Conservation (phyloP, 1,140 invertebrate species). For the Doryteuthis pealeii region DNA sequence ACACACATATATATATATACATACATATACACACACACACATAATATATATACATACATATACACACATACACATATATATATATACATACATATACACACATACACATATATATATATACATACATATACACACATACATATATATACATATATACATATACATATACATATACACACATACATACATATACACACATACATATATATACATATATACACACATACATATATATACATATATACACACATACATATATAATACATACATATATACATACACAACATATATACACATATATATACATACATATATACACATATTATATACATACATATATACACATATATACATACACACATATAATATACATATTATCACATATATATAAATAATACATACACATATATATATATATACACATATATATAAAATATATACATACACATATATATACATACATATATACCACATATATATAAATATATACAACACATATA, state of each 20-base stretch:
- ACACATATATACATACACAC: slow-evolving; percentile 19
- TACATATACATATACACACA: slow-evolving; percentile 4
- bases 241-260: slow-evolving; percentile 20
- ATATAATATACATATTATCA: slow-evolving; percentile 22
- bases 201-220: slow-evolving; percentile 17
- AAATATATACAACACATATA: no score
- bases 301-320: slow-evolving; percentile 20
- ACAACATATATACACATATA: slow-evolving; percentile 15
- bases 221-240: slow-evolving; percentile 16
- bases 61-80: no score
- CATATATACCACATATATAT: slow-evolving; percentile 12
- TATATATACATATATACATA: neutral
- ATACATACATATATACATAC: slow-evolving; percentile 18
- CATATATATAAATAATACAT: slow-evolving; percentile 21
- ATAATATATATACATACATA: no score
- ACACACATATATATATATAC: neutral
- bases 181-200: slow-evolving; percentile 19
- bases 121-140: neutral
- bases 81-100: no score
- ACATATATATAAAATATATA: slow-evolving; percentile 15
- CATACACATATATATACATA: slow-evolving; percentile 14
- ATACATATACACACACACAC: no score
- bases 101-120: neutral
- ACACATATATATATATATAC: slow-evolving; percentile 22
- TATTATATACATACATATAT: slow-evolving; percentile 15